Base-by-base conservation (phyloP, 2,888 invertebrate species). In the Apamea crenata region DNA sequence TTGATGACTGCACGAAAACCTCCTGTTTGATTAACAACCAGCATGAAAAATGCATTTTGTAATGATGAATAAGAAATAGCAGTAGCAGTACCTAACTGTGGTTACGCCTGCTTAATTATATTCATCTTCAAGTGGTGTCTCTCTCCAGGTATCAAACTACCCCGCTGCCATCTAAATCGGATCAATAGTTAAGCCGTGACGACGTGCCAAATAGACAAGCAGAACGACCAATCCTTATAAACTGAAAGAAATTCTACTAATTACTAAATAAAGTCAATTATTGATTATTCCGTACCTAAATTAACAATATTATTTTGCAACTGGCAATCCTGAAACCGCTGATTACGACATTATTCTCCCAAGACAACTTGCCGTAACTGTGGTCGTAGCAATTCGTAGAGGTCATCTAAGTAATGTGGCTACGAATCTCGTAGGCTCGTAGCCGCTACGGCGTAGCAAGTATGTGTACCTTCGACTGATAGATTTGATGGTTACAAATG, bases 341-440 rank as follows among this genome's bases (percentile, higher is more conserved):
- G 16, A 65, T 59, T 53, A 68, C 16, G 16, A 56, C 59, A 40
- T 71, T 53, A 61, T 63, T 73, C 16, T 65, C 25, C 21, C 6
- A 63, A 40, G n/a, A 65, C 69, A 56, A 59, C 50, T 73, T 25
- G 32, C 12, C 66, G 65, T 86, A 76, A 53, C 32, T 65, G 40
- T 12, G 21, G 32, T 72, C 63, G 63, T 65, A 82, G 68, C 63
- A 29, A 53, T 50, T 6, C 61, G 78, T 67, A 84, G 78, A 71
- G 87, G 86, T 86, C 83, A 82, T 7, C n/a, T 70, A 86, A 69
- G 84, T 69, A 78, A 53, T 47, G 29, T 67, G 53, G 50, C 80
- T 81, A 84, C 81, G 71, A 67, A 56, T 47, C 16, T 56, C 59
- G 56, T 66, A 70, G 68, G n/a, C 32, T 50, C 66, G 80, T 79